A percentile compares a stretch with the other conserved stretches of the same genome.
These are phyloP conservation scores for Cephus runcator DNA, from an alignment of 2,888 invertebrate species.

Conservation along the genomic window DNA sequence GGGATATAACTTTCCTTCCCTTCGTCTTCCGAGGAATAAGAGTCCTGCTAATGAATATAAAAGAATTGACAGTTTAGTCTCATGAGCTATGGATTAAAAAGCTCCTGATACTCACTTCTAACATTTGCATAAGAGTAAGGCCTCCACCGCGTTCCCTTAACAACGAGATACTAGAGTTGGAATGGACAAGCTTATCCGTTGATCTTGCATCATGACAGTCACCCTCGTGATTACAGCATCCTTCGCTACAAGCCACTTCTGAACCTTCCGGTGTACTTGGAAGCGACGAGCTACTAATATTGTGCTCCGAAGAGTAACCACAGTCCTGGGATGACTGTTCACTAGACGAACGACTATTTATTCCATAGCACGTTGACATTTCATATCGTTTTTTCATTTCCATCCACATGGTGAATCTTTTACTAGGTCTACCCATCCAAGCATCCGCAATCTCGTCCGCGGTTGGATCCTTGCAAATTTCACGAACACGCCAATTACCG, in stretches of 20 bases:
- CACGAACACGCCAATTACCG: conserved; percentile 36
- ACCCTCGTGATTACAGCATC: conserved; percentile 83
- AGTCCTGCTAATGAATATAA: conserved; percentile 69
- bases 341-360: conserved; percentile 69
- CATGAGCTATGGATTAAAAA: background rate
- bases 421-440: conserved; percentile 51
- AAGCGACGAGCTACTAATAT: conserved; percentile 81
- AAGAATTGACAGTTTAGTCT: conserved; percentile 1
- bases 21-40: conserved; percentile 81
- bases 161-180: conserved; percentile 53
- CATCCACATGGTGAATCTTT: conserved; percentile 56
- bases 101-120: conserved; percentile 72
- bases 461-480: conserved; percentile 42
- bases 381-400: conserved; percentile 46
- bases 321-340: conserved; percentile 82
- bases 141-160: conserved; percentile 67
- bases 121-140: conserved; percentile 80
- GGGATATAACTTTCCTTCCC: conserved; percentile 81
- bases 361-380: conserved; percentile 47
- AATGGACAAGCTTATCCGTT: conserved; percentile 49
- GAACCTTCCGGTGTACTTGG: conserved; percentile 91
- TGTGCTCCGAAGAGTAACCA: conserved; percentile 89
- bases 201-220: conserved; percentile 56
- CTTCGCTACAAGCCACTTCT: conserved; percentile 89
- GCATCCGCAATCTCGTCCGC: conserved; percentile 53